A percentile compares a stretch with the other conserved stretches of the same genome.
phyloP scores from a whole-genome alignment of 2,113 vertebrate genomes.

The Siphamia tubifer region DNA sequence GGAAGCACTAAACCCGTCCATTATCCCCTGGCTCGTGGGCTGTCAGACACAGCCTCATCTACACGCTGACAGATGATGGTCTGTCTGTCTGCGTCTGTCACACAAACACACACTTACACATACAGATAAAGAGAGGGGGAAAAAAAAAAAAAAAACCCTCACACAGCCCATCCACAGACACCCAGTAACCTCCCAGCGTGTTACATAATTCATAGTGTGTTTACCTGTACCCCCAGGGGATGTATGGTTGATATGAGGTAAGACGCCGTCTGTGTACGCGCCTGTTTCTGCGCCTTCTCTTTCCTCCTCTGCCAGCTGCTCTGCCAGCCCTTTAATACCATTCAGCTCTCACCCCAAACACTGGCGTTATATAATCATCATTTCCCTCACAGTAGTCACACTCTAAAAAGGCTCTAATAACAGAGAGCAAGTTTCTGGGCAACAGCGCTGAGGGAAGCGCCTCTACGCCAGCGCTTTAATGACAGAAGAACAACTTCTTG shows the following conservation, averaged over 20 bases:
- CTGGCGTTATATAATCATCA: conserved; percentile 45
- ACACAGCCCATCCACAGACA: neutral
- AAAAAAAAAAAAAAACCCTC: neutral
- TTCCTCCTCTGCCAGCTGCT: conserved; percentile 34
- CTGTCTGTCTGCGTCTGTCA: conserved; percentile 28
- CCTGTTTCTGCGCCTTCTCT: neutral
- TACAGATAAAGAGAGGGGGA: neutral
- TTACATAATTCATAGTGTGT: conserved; percentile 47
- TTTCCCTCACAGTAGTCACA: conserved; percentile 5
- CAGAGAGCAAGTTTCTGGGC: conserved; percentile 11
- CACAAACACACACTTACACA: neutral
- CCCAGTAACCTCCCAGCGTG: conserved; percentile 14
- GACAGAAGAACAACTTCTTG: conserved; percentile 13
- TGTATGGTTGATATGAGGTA: conserved; percentile 31
- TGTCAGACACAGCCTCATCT: conserved; percentile 58
- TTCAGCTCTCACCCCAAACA: conserved; percentile 36
- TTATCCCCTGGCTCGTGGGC: conserved; percentile 58
- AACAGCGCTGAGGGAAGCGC: neutral
- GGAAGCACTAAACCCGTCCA: conserved; percentile 68
- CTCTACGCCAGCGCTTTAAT: conserved; percentile 7
- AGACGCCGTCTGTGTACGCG: neutral
- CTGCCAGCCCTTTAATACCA: conserved; percentile 27
- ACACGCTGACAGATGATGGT: conserved; percentile 56
- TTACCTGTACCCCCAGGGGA: conserved; percentile 31
- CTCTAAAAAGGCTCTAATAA: conserved; percentile 23